A percentile compares a stretch with the other conserved stretches of the same genome.
phyloP scores from a whole-genome alignment of 2,113 vertebrate species.

The Gopherus flavomarginatus region DNA sequence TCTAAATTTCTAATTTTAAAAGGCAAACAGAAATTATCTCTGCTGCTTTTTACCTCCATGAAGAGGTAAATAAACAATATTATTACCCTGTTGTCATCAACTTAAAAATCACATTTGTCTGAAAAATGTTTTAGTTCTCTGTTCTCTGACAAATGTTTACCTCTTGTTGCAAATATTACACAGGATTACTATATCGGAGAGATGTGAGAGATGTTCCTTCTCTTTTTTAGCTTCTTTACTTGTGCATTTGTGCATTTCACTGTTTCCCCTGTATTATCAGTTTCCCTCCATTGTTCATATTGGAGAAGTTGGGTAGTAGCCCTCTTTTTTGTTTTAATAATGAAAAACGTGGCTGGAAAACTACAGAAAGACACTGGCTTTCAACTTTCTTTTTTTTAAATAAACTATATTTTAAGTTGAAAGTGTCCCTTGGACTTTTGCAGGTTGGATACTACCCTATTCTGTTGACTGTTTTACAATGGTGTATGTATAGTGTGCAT shows the following conservation, averaged over 20 bases:
- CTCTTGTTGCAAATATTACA: not conserved
- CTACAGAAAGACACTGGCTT: not conserved
- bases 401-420: not conserved
- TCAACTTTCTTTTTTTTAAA: not conserved
- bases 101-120: not conserved
- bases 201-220: not conserved
- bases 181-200: not conserved
- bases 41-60: not conserved
- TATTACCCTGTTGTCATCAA: not conserved
- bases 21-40: not conserved
- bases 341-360: not conserved
- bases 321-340: not conserved
- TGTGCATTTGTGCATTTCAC: not conserved
- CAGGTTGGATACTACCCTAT: fast-evolving
- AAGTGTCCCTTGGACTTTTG: not conserved
- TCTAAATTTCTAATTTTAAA: not conserved
- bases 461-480: not conserved
- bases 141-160: not conserved
- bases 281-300: not conserved
- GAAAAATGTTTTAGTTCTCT: not conserved
- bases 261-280: not conserved
- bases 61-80: not conserved
- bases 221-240: not conserved
- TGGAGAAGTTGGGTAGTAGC: not conserved
- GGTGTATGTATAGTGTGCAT: fast-evolving